phyloP scores from a whole-genome alignment of 2,797 vertebrate species.

The Mus caroli region DNA sequence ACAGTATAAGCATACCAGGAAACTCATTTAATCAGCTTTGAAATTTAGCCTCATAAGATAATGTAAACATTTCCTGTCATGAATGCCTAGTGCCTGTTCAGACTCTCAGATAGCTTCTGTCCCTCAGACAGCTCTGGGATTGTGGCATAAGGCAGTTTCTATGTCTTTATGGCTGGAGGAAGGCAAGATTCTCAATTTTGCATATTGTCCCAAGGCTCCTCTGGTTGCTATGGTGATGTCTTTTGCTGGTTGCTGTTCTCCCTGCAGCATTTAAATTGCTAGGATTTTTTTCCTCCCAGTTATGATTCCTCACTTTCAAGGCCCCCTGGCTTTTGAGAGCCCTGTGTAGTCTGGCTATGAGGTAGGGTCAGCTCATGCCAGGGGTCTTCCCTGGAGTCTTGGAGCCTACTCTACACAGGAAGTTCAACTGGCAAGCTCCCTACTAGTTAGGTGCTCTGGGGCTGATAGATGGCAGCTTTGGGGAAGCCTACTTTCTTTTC shows the following conservation, averaged over 20 bases:
- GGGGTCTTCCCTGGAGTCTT: not conserved
- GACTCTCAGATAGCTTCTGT: not conserved
- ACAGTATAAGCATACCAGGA: slow-evolving; percentile 24
- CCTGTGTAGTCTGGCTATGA: not conserved
- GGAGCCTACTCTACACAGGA: not conserved
- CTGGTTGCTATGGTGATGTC: slow-evolving; percentile 35
- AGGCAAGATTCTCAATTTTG: slow-evolving; percentile 55
- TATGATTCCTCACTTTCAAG: not conserved
- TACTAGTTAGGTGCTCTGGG: not conserved
- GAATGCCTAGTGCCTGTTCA: not conserved
- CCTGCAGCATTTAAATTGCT: slow-evolving; percentile 21
- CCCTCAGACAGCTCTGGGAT: not conserved
- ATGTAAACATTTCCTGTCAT: slow-evolving; percentile 21
- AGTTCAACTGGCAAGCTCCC: not conserved
- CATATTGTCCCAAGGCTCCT: slow-evolving; percentile 21
- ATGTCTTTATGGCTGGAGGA: not conserved
- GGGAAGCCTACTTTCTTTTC: slow-evolving; percentile 15
- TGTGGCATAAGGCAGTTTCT: not conserved
- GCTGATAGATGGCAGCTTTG: not conserved
- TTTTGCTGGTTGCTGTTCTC: slow-evolving; percentile 30
- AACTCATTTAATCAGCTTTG: slow-evolving; percentile 22
- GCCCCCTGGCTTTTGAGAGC: not conserved
- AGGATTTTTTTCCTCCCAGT: not conserved
- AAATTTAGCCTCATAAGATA: not conserved
- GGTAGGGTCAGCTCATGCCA: not conserved